phyloP scores from a whole-genome alignment of 2,888 invertebrate genomes.

The Strigamia transsilvanica region DNA sequence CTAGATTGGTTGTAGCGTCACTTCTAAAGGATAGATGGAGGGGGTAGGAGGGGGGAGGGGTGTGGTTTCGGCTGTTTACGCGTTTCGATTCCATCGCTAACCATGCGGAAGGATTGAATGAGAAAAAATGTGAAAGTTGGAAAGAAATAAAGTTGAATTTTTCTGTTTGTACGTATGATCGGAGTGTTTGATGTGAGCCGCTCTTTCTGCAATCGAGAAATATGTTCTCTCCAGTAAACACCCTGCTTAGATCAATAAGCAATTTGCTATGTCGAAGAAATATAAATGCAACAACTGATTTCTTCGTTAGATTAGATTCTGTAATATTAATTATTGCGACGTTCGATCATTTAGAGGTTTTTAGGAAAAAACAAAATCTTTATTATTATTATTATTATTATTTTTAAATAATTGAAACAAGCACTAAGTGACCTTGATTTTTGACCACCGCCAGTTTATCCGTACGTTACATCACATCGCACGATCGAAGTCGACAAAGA shows the following conservation, averaged over 20 bases:
- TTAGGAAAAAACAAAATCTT: too few relatives aligned
- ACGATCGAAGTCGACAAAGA: too few relatives aligned
- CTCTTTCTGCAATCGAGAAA: constrained; percentile 6
- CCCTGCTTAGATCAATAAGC: constrained; percentile 27
- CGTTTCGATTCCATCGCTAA: not conserved
- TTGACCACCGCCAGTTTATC: too few relatives aligned
- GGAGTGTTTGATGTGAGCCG: constrained; percentile 16
- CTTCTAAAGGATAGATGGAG: too few relatives aligned
- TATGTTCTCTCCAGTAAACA: constrained; percentile 26
- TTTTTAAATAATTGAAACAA: too few relatives aligned
- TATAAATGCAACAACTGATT: not conserved
- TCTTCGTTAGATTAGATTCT: not conserved
- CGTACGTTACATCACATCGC: too few relatives aligned
- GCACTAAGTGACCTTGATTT: too few relatives aligned
- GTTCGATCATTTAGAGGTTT: too few relatives aligned
- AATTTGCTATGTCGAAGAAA: not conserved
- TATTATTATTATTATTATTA: too few relatives aligned
- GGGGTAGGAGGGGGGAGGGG: too few relatives aligned
- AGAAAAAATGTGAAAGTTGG: not conserved
- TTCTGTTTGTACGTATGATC: not conserved
- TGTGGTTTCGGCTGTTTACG: not conserved
- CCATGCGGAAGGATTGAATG: not conserved
- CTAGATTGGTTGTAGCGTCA: too few relatives aligned
- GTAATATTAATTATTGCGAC: too few relatives aligned
- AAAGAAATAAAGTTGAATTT: constrained; percentile 3